These are phyloP conservation scores for Therioaphis trifolii DNA, from an alignment of 2,888 invertebrate species.

Conservation along the genomic window DNA sequence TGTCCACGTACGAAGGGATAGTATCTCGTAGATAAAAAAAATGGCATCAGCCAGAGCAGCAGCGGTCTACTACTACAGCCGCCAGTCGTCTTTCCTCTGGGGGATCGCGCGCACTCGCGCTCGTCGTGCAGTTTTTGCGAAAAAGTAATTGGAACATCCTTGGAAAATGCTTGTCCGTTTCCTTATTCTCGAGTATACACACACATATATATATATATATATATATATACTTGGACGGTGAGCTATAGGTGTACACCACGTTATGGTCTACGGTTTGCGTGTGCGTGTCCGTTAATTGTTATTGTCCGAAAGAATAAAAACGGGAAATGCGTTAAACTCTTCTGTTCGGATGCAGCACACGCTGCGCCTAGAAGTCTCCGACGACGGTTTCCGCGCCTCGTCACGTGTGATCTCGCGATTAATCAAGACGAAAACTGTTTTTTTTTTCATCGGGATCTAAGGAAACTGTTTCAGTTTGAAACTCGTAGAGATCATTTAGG, in stretches of 20 bases:
- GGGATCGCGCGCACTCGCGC: slow-evolving; percentile 22
- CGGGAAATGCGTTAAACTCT: background rate
- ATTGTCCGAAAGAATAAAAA: slow-evolving; percentile 18
- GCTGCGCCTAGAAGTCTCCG: no score
- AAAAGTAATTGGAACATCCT: slow-evolving; percentile 60
- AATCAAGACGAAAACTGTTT: no score
- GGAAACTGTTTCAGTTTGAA: no score
- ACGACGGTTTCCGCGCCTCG: no score
- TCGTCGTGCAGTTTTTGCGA: slow-evolving; percentile 48
- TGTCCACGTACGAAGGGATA: slow-evolving; percentile 45
- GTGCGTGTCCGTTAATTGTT: slow-evolving; percentile 51
- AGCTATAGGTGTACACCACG: no score
- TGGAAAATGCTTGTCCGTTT: slow-evolving; percentile 44
- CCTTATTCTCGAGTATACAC: background rate
- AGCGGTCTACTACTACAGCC: slow-evolving; percentile 11
- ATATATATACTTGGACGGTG: no score
- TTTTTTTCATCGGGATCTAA: no score
- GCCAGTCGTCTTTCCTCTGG: slow-evolving; percentile 41
- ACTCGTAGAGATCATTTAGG: no score
- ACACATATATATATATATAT: slow-evolving; percentile 1
- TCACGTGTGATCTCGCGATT: no score
- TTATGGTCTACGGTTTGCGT: no score
- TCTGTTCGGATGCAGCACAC: no score
- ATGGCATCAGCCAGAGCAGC: no score
- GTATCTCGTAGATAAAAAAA: slow-evolving; percentile 52